A percentile compares a stretch with the other conserved stretches of the same genome.
Conservation (phyloP, 92 coral and sea anemone genomes). For the Muricea muricata region DNA sequence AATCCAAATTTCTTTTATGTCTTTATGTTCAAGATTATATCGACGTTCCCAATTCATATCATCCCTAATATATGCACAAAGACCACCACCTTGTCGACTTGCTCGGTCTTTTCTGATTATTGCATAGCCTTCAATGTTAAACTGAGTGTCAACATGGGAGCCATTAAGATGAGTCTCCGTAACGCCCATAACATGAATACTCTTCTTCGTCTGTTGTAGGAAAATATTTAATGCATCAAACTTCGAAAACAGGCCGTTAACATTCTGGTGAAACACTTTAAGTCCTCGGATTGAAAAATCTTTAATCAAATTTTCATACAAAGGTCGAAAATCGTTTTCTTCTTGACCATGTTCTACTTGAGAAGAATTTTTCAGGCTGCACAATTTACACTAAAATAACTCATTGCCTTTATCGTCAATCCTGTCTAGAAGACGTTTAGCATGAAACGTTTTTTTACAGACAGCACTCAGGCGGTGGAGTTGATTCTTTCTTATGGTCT, state of each 20-base stretch:
- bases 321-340: no score
- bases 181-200: background rate
- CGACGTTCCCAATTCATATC: background rate
- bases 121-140: background rate
- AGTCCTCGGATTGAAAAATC: no score
- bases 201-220: no score
- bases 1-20: background rate
- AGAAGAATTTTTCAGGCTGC: no score
- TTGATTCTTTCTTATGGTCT: slow-evolving; percentile 7
- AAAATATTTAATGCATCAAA: no score
- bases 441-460: background rate
- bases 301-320: no score
- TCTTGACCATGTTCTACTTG: no score
- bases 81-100: background rate
- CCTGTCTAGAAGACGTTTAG: no score
- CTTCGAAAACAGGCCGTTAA: no score
- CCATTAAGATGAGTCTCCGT: background rate
- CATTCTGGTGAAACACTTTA: no score
- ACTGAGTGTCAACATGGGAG: background rate
- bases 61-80: background rate
- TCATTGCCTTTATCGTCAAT: no score
- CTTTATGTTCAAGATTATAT: background rate
- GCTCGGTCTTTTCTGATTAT: slow-evolving; percentile 6
- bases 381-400: no score
- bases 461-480: background rate